Percentiles rank a stretch among this genome's conserved stretches.
Conservation (phyloP, 2,797 vertebrate genomes). For the Sebastes goodei region DNA sequence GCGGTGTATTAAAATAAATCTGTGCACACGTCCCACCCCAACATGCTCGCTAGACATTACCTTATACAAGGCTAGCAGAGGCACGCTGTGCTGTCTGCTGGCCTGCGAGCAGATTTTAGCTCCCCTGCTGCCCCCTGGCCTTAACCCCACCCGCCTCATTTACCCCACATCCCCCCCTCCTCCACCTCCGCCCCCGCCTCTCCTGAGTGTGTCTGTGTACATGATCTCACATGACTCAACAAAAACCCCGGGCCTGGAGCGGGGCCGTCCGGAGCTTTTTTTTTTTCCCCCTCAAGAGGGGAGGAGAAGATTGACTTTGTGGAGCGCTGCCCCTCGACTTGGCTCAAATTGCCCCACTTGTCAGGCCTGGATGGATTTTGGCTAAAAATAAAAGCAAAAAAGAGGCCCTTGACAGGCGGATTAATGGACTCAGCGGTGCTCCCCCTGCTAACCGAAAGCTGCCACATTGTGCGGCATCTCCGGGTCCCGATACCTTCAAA, state of each 20-base stretch:
- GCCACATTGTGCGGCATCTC: constrained; percentile 59
- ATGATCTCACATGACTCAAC: constrained; percentile 99
- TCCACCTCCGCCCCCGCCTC: constrained; percentile 50
- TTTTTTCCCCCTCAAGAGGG: constrained; percentile 82
- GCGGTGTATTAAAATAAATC: constrained; percentile 88
- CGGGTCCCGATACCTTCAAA: constrained; percentile 58
- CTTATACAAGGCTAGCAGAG: constrained; percentile 93
- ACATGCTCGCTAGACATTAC: constrained; percentile 92
- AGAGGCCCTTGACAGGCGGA: constrained; percentile 84
- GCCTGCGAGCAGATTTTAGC: constrained; percentile 82
- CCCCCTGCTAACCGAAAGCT: constrained; percentile 25
- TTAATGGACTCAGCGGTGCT: constrained; percentile 88
- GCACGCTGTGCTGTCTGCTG: constrained; percentile 86
- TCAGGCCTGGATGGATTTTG: constrained; percentile 94
- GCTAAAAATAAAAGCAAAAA: constrained; percentile 94
- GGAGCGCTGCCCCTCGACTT: constrained; percentile 87
- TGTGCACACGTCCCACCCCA: constrained; percentile 83
- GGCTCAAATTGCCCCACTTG: constrained; percentile 91
- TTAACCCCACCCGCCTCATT: constrained; percentile 67
- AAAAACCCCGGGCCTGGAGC: constrained; percentile 88
- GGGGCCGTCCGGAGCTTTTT: constrained; percentile 83
- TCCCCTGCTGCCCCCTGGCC: constrained; percentile 34
- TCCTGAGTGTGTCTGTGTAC: constrained; percentile 87
- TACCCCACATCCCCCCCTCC: constrained; percentile 50
- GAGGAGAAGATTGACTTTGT: constrained; percentile 85